A percentile compares a stretch with the other conserved stretches of the same genome.
phyloP scores from a whole-genome alignment of 2,113 vertebrate species.

The Sphaerodactylus townsendi region DNA sequence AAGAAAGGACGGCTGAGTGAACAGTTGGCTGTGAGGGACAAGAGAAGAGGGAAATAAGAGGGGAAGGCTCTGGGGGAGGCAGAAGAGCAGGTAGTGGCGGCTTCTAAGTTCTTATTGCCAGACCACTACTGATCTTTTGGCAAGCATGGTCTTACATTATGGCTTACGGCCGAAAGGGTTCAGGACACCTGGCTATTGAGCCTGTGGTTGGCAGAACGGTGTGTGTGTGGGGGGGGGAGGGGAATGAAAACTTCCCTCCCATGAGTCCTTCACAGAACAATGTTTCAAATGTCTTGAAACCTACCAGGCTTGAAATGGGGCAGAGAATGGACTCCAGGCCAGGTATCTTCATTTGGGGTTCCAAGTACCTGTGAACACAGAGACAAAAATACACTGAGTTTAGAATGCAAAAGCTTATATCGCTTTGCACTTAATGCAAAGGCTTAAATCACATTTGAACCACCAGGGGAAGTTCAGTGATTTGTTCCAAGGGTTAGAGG shows the following conservation, averaged over 20 bases:
- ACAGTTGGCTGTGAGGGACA: too few relatives aligned
- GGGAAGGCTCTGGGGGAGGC: too few relatives aligned
- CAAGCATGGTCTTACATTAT: too few relatives aligned
- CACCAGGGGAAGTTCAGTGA: not conserved
- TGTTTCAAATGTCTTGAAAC: slow-evolving; percentile 9
- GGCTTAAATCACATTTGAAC: not conserved
- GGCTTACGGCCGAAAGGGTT: too few relatives aligned
- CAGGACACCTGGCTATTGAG: too few relatives aligned
- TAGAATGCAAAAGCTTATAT: not conserved
- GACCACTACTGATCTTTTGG: too few relatives aligned
- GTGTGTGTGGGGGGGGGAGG: too few relatives aligned
- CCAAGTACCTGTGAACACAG: slow-evolving; percentile 83
- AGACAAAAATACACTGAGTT: not conserved
- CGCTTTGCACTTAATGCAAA: slow-evolving; percentile 14
- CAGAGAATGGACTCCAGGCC: slow-evolving; percentile 92
- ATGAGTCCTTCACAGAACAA: not conserved
- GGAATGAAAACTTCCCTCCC: not conserved
- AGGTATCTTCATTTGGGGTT: slow-evolving; percentile 91
- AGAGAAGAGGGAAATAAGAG: too few relatives aligned
- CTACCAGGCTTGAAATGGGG: slow-evolving; percentile 95
- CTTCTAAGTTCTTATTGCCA: too few relatives aligned
- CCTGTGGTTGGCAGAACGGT: too few relatives aligned
- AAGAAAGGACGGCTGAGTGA: too few relatives aligned
- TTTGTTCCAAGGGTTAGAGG: not conserved
- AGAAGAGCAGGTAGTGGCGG: too few relatives aligned